Base-by-base conservation (phyloP, 1,140 invertebrate species). In the Drosophila ercepeae region DNA sequence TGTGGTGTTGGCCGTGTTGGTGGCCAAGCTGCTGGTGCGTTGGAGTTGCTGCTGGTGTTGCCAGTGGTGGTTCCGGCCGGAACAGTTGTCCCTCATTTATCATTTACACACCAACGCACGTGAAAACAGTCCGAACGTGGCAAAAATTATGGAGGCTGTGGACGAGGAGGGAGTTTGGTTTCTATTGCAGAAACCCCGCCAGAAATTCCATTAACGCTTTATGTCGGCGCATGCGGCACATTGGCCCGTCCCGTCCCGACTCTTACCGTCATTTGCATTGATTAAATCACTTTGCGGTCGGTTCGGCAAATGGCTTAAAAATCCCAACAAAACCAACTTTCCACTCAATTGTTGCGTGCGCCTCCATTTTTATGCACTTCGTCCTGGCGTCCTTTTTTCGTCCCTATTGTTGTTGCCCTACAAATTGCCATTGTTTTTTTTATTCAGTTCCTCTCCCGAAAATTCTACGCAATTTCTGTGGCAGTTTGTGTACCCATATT, bases 81-180 rank as follows among this genome's bases (percentile, higher is more conserved):
- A 72, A 64, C 59, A 72, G 78, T 81, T 57, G 68, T 69, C 76
- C 72, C 82, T 88, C 82, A 86, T 86, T 86, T 86, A 86, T 86
- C 81, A 86, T 86, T 86, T 86, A 86, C 81, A 86, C 81, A 74
- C 81, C 81, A 86, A 77, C 82, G 81, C 81, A 86, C 82, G 81
- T 72, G 65, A 69, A 73, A 75, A 64, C 76, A 69, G 72, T 68
- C 59, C 48, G 45, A 75, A 84, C 79, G 78, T 75, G 73, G 70
- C 55, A 49, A 70, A 34, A 71, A 75, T 44, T 52, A 61, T 61
- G 58, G 46, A 11, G 61, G 34, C 11, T 34, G 16, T 27, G 58
- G 23, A 29, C 9, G 59, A 13, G 46, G 14, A 32, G 3, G 3
- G 29, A 11, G 9, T 18, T 21, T 39, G 55, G 59, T 58, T 76